Percentiles rank a stretch among this genome's conserved stretches.
phyloP scores from a whole-genome alignment of 2,797 vertebrate species.

The Gila robusta region DNA sequence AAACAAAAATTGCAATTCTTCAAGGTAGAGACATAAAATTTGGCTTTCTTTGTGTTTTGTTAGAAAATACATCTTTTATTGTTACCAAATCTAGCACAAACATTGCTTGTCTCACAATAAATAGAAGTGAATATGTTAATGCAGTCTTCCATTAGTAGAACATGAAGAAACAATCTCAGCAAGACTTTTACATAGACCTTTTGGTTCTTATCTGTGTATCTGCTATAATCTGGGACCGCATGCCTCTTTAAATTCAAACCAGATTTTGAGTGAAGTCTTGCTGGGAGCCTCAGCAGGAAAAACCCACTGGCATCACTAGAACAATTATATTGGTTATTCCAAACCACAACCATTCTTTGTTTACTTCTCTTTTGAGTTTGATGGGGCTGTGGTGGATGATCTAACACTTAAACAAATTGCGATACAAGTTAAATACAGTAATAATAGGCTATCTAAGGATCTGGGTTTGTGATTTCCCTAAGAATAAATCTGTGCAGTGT shows the following conservation, averaged over 20 bases:
- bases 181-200: background rate
- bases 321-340: constrained; percentile 15
- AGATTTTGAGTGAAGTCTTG: constrained; percentile 27
- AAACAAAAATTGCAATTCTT: background rate
- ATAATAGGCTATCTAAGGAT: background rate
- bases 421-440: background rate
- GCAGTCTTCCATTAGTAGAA: background rate
- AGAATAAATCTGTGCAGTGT: background rate
- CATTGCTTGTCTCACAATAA: background rate
- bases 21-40: background rate
- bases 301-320: constrained; percentile 17
- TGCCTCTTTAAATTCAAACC: constrained; percentile 42
- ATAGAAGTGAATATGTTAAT: background rate
- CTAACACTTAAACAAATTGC: background rate
- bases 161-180: constrained; percentile 15
- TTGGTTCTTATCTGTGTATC: background rate
- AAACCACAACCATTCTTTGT: background rate
- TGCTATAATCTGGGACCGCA: constrained; percentile 17
- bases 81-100: background rate
- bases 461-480: background rate
- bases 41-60: background rate
- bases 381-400: constrained; percentile 25
- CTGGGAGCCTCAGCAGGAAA: constrained; percentile 3
- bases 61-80: background rate
- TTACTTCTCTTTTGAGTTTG: constrained; percentile 16